These are phyloP conservation scores for Dasypolia templi DNA, from an alignment of 2,888 invertebrate species.

Conservation along the genomic window DNA sequence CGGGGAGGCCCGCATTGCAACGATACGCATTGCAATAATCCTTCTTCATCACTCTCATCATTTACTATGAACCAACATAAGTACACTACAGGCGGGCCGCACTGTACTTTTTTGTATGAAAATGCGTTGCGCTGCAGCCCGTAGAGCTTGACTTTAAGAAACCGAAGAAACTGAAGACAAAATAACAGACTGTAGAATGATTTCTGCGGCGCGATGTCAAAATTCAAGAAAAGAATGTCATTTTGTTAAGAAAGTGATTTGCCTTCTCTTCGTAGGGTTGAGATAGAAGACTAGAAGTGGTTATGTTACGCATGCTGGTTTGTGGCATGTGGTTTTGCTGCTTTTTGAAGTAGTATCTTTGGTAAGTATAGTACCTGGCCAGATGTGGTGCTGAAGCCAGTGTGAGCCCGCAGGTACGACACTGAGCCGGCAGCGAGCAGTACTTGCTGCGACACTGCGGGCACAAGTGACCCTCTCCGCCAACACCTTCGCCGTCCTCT, in stretches of 20 bases:
- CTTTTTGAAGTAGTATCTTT: not conserved
- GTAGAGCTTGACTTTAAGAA: no score
- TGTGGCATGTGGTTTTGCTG: no score
- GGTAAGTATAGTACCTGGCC: conserved; percentile 89
- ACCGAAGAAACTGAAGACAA: no score
- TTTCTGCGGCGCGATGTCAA: no score
- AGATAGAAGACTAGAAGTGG: no score
- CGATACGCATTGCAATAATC: not conserved
- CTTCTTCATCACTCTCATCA: not conserved
- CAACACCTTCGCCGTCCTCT: conserved; percentile 93
- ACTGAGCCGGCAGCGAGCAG: conserved; percentile 99
- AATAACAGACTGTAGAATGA: no score
- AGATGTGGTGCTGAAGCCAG: conserved; percentile 99
- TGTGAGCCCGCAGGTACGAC: conserved; percentile 98
- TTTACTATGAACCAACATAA: conserved; percentile 1
- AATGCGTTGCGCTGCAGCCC: no score
- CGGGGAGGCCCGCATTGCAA: not conserved
- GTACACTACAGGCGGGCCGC: not conserved
- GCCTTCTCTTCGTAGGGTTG: no score
- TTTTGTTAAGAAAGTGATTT: no score
- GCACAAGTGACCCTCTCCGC: conserved; percentile 95
- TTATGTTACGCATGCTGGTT: no score
- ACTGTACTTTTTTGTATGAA: not conserved
- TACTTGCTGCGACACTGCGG: conserved; percentile 99
- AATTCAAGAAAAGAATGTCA: no score